Evolutionary conservation across 2,113 vertebrate genomes (phyloP), one percentile per base, ranked within the genome.

Genomic region (Eulemur macaco): DNA sequence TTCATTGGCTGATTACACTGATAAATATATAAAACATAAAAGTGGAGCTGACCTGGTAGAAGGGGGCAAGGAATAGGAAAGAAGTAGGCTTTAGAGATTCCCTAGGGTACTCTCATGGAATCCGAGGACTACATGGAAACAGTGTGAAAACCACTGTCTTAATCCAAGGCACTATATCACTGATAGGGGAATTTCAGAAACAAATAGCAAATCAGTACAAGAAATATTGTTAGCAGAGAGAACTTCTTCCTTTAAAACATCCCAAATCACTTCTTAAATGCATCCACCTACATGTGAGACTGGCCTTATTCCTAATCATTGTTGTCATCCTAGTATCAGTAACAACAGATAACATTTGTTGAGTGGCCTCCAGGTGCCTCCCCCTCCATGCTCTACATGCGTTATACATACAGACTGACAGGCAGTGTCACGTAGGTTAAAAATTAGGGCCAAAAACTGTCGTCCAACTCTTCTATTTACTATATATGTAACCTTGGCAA

Each of bases 131-230:
- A 63, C 5, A 13, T 0, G 54, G 39, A 54, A 34, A 50, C 7
- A 58, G 8, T 29, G 1, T 27, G 42, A 86, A 94, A 92, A 76
- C 18, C 63, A 52, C 68, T 52, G 6, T 73, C 52, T 77, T 84
- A 78, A 92, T 64, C 39, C 29, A 34, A 37, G 39, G 71, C 31
- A 76, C 29, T 29, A 14, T 15, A 25, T 25, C 89, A 86, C 23
- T 63, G 50, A 25, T 3, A 45, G 45, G 50, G 10, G 74, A 94
- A 92, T 86, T 63, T 27, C 27, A 91, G 68, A 92, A 76, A 94
- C 7, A 86, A 88, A 56, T 0, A n/a, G 50, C 66, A 77, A 66
- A 69, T 47, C 17, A 20, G 21, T 71, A 91, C 50, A 23, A 86
- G n/a, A 82, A 69, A 93, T 4, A 64, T 3, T 71, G 23, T 50